Conservation (phyloP, 2,113 vertebrate genomes). For the Lepisosteus oculatus region DNA sequence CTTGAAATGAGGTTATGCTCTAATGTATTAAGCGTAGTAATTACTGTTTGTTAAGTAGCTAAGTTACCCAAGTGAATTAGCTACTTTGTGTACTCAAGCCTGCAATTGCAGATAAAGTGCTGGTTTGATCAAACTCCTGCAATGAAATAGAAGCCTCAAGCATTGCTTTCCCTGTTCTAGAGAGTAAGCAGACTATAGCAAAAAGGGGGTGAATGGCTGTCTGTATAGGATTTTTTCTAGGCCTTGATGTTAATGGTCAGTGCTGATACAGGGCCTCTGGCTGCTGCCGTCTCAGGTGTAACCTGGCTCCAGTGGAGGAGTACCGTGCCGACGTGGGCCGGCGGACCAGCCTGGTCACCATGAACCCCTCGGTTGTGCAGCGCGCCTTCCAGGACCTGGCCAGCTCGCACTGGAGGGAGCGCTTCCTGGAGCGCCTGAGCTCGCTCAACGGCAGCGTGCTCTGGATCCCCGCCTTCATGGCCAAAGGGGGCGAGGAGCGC, state of each 20-base stretch:
- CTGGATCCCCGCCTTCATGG: slow-evolving; percentile 97
- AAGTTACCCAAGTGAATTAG: too few relatives aligned
- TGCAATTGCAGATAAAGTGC: too few relatives aligned
- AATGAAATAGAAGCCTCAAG: too few relatives aligned
- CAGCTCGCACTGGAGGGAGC: slow-evolving; percentile 80
- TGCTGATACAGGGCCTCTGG: not conserved
- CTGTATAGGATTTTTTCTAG: too few relatives aligned
- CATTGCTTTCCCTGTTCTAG: too few relatives aligned
- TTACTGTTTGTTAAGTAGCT: too few relatives aligned
- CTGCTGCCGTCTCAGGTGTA: slow-evolving; percentile 70
- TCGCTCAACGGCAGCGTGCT: slow-evolving; percentile 85
- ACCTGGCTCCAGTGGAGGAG: slow-evolving; percentile 89
- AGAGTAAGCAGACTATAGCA: too few relatives aligned
- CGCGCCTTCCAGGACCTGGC: slow-evolving; percentile 90
- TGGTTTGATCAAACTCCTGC: too few relatives aligned
- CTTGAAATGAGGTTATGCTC: not conserved
- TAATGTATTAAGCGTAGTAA: too few relatives aligned
- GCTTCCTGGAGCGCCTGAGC: slow-evolving; percentile 79
- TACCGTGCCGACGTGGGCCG: slow-evolving; percentile 79
- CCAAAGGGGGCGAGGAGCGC: slow-evolving; percentile 86
- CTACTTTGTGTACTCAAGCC: too few relatives aligned
- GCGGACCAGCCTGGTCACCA: slow-evolving; percentile 87
- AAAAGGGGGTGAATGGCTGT: too few relatives aligned
- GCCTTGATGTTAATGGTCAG: too few relatives aligned
- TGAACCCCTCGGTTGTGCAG: slow-evolving; percentile 96